phyloP scores from a whole-genome alignment of 2,113 vertebrate genomes.

The Dendropsophus ebraccatus region DNA sequence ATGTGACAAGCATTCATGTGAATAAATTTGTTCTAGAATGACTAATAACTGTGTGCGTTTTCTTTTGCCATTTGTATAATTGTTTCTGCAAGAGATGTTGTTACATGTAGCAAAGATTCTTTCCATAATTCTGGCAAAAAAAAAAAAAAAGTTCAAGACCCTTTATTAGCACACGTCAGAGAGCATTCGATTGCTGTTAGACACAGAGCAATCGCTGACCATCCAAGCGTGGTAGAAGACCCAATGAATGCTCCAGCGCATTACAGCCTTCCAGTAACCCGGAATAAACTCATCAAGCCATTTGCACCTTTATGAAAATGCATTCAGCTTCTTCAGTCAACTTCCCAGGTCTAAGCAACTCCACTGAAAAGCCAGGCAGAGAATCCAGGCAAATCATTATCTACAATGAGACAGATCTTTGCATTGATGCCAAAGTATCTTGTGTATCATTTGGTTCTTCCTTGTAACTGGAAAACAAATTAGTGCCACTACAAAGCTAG shows the following conservation, averaged over 20 bases:
- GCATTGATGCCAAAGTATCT: conserved; percentile 1
- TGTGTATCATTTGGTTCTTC: not conserved
- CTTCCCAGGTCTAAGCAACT: conserved; percentile 39
- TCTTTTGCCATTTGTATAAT: conserved; percentile 22
- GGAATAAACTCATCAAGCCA: conserved; percentile 59
- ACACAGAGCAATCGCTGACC: conserved; percentile 55
- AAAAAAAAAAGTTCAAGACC: conserved; percentile 40
- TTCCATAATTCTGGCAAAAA: conserved; percentile 4
- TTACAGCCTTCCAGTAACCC: conserved; percentile 51
- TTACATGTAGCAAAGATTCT: conserved; percentile 1
- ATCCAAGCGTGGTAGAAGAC: conserved; percentile 57
- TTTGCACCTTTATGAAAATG: conserved; percentile 61
- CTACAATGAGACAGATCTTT: not conserved
- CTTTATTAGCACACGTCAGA: conserved; percentile 31
- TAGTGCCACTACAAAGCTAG: not conserved
- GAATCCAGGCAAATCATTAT: not conserved
- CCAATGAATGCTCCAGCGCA: conserved; percentile 37
- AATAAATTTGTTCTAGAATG: not conserved
- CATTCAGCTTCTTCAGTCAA: conserved; percentile 50
- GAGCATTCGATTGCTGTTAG: conserved; percentile 54
- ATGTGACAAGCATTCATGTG: not conserved
- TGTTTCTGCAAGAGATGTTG: conserved; percentile 9
- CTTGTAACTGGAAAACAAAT: not conserved
- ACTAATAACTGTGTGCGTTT: conserved; percentile 13
- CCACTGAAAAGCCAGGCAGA: not conserved